These are phyloP conservation scores for Terebella lapidaria DNA, from an alignment of 2,888 invertebrate species.

Conservation along the genomic window DNA sequence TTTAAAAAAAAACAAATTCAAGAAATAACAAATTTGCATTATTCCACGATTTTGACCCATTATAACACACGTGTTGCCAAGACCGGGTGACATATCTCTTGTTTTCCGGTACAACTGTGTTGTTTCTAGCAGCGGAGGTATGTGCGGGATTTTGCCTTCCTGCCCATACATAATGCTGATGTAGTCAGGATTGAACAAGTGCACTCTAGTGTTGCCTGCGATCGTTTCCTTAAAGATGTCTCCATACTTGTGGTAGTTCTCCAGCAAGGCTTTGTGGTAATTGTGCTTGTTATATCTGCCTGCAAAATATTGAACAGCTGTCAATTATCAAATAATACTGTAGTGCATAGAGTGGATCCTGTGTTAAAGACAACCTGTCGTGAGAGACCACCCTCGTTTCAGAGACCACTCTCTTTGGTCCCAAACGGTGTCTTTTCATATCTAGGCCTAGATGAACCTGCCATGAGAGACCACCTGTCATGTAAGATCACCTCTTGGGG, in stretches of 20 bases:
- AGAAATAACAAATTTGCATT: conserved; percentile 49
- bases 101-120: conserved; percentile 56
- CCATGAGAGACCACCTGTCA: no score
- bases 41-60: no score
- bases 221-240: conserved; percentile 74
- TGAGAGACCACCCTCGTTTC: no score
- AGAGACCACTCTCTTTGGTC: no score
- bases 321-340: no score
- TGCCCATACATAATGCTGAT: conserved; percentile 63
- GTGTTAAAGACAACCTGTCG: no score
- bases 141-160: conserved; percentile 58
- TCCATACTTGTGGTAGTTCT: conserved; percentile 68
- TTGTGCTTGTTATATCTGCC: conserved; percentile 27
- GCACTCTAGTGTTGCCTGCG: conserved; percentile 69
- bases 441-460: no score
- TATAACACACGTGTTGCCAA: conserved; percentile 59
- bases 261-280: conserved; percentile 55
- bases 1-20: no score
- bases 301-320: conserved; percentile 17
- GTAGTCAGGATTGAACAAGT: conserved; percentile 77
- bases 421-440: no score
- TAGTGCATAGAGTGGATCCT: no score
- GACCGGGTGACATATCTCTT: conserved; percentile 57
- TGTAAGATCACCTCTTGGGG: no score
- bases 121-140: conserved; percentile 59